Conservation (phyloP, 2,797 vertebrate species). For the Spizella passerina region DNA sequence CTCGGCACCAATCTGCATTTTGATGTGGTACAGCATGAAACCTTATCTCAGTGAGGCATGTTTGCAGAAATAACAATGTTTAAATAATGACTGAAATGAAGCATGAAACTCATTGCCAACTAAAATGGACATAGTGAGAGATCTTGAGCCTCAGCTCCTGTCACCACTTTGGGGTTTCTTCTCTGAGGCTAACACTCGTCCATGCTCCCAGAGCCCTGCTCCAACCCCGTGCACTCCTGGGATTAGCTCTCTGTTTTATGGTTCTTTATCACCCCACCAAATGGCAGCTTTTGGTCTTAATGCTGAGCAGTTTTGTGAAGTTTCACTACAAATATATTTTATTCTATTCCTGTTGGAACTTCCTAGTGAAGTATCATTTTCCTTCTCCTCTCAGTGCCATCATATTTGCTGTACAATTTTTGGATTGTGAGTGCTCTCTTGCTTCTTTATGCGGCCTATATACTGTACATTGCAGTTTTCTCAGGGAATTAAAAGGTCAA, state of each 20-base stretch:
- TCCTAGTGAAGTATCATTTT: background rate
- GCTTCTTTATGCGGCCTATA: background rate
- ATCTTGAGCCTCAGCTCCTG: conserved; percentile 61
- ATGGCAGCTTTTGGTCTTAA: conserved; percentile 55
- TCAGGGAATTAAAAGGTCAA: background rate
- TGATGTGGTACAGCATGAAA: conserved; percentile 69
- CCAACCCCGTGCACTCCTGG: conserved; percentile 23
- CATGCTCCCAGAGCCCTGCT: conserved; percentile 29
- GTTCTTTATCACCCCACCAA: conserved; percentile 26
- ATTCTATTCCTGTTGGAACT: conserved; percentile 39
- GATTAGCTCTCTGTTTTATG: conserved; percentile 25
- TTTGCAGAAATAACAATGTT: conserved; percentile 80
- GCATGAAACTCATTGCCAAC: conserved; percentile 73
- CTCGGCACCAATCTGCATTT: conserved; percentile 72
- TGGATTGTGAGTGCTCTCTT: background rate
- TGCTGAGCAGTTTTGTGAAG: conserved; percentile 8
- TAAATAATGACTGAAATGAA: conserved; percentile 77
- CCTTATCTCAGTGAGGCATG: conserved; percentile 81
- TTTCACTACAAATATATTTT: conserved; percentile 8
- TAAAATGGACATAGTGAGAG: conserved; percentile 68
- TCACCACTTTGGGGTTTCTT: conserved; percentile 58
- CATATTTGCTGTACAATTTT: background rate
- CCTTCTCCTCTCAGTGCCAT: background rate
- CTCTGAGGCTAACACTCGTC: conserved; percentile 55
- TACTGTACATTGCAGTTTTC: background rate